Percentiles rank a stretch among this genome's conserved stretches.
These are phyloP conservation scores for Lordiphosa stackelbergi DNA, from an alignment of 1,140 invertebrate genomes.

Conservation along the genomic window DNA sequence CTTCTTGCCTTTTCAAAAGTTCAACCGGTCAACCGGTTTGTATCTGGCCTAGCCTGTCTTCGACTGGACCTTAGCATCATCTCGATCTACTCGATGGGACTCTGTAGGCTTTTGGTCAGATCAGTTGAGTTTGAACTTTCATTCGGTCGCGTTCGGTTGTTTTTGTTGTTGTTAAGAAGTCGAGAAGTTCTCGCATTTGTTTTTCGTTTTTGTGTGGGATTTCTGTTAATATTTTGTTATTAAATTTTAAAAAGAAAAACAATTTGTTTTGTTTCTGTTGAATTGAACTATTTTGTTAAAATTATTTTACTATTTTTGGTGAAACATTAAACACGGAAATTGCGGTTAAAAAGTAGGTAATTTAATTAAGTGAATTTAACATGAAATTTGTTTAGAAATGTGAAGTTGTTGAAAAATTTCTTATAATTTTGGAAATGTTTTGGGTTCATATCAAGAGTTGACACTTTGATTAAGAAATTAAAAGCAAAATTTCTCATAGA, in stretches of 20 bases:
- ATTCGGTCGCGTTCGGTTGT: conserved; percentile 66
- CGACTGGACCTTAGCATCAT: conserved; percentile 59
- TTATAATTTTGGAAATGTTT: no score
- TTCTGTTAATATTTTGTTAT: conserved; percentile 46
- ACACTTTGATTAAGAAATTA: no score
- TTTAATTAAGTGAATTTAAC: no score
- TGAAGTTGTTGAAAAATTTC: not conserved
- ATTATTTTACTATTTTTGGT: not conserved
- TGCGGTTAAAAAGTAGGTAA: no score
- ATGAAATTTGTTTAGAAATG: not conserved
- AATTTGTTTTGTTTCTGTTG: conserved; percentile 39
- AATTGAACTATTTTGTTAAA: conserved; percentile 21
- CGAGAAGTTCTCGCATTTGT: conserved; percentile 41
- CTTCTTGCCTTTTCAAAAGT: conserved; percentile 45
- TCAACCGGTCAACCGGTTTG: conserved; percentile 63
- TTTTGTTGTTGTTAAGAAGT: conserved; percentile 44
- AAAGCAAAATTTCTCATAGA: no score
- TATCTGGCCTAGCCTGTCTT: conserved; percentile 64
- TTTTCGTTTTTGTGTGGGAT: conserved; percentile 63
- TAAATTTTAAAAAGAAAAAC: conserved; percentile 20
- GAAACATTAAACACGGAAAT: no score
- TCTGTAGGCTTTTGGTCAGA: conserved; percentile 20
- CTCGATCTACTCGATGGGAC: conserved; percentile 35
- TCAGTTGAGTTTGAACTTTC: conserved; percentile 74
- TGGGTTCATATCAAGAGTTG: no score